These are phyloP conservation scores for Diaperis boleti DNA, from an alignment of 2,888 invertebrate genomes.

Conservation along the genomic window DNA sequence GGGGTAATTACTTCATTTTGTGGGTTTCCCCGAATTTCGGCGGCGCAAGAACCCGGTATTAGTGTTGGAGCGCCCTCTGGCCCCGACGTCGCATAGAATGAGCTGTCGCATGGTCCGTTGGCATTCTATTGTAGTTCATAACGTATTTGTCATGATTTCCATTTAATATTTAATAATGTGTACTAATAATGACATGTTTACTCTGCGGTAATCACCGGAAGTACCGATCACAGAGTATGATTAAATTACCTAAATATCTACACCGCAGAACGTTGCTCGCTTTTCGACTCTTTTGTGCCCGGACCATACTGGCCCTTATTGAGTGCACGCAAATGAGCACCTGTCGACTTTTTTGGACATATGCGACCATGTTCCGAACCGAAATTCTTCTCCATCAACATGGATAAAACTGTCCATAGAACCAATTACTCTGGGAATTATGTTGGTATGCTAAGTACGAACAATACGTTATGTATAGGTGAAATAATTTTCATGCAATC, in stretches of 20 bases:
- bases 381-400: too few relatives aligned
- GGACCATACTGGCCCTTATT: constrained; percentile 20
- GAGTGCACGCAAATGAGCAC: constrained; percentile 34
- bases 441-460: too few relatives aligned
- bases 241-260: constrained; percentile 63
- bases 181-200: constrained; percentile 63
- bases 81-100: neutral
- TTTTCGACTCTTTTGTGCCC: constrained; percentile 30
- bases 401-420: too few relatives aligned
- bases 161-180: constrained; percentile 64
- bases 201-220: constrained; percentile 62
- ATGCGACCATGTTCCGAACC: too few relatives aligned
- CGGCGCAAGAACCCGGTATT: neutral
- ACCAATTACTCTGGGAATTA: too few relatives aligned
- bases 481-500: too few relatives aligned
- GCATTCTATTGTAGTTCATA: constrained; percentile 59
- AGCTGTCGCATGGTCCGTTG: constrained; percentile 55
- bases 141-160: constrained; percentile 65
- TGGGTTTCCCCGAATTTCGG: neutral
- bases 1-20: neutral
- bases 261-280: constrained; percentile 56
- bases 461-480: too few relatives aligned
- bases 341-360: constrained; percentile 18
- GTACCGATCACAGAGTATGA: constrained; percentile 62
- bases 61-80: constrained; percentile 18